Base-by-base conservation (phyloP, 2,888 invertebrate species). In the Acronicta aceris region DNA sequence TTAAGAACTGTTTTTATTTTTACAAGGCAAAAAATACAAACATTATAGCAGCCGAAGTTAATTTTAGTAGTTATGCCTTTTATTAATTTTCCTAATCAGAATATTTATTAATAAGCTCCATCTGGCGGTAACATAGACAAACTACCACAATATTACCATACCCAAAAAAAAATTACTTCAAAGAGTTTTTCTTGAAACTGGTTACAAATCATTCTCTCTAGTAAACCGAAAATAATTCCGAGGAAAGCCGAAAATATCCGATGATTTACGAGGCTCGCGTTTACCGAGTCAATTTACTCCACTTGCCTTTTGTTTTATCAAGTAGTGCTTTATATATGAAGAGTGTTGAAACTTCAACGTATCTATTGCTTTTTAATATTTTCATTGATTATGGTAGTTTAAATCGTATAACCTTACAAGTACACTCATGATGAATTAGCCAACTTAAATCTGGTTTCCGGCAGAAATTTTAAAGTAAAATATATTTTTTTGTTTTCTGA, bases 231-330 rank as follows among this genome's bases (percentile, higher is more conserved):
- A 1, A 30, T 48, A 40, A 30, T 70, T 54, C 59, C 52, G 65
- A 51, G 59, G 16, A 65, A 27, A 15, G 7, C n/a, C 67, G 42
- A 53, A 67, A 61, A 47, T 53, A 72, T 7, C 49, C 56, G 52
- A 66, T 61, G 56, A 72, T 69, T 66, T 41, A 66, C 56, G 56
- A 71, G 38, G 21, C 42, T 21, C 30, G 16, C 9, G 13, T 36
- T 12, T n/a, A 16, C 25, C 9, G 41, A 53, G 45, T 53, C 5
- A 70, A 42, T 58, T 45, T 45, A 33, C 25, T 15, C 42, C 15
- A 42, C 53, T 45, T 33, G 16, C 9, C 41, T 53, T 58, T 69
- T 46, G 27, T 15, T 40, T 43, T 38, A 33, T 59, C 8, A 51
- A 54, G 42, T 30, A 16, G 30, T 36, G 17, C 25, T 65, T 43